Percentiles rank a stretch among this genome's conserved stretches.
phyloP scores from a whole-genome alignment of 2,797 vertebrate species.

The Micropoecilia bifurca region DNA sequence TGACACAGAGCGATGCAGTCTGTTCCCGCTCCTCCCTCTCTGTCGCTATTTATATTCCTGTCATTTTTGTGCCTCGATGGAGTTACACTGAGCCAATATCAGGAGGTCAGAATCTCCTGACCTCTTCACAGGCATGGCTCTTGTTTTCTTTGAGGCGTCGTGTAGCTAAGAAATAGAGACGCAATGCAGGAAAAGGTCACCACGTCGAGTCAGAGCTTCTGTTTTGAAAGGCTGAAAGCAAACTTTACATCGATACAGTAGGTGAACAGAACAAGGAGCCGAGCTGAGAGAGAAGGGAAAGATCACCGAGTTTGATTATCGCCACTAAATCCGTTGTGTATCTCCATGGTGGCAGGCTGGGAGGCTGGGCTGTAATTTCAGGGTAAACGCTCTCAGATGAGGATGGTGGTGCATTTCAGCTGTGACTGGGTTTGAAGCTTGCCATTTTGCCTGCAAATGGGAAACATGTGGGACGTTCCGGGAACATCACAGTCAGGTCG shows the following conservation, averaged over 20 bases:
- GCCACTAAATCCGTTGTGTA: conserved; percentile 2
- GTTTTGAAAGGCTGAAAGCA: not conserved
- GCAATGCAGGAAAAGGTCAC: conserved; percentile 55
- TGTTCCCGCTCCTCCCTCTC: conserved; percentile 17
- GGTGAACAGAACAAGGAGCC: not conserved
- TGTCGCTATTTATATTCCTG: conserved; percentile 47
- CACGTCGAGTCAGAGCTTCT: conserved; percentile 24
- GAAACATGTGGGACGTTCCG: conserved; percentile 66
- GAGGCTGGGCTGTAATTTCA: conserved; percentile 33
- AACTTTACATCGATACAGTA: conserved; percentile 4
- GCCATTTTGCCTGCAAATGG: conserved; percentile 61
- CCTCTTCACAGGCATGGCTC: conserved; percentile 20
- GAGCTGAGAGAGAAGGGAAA: not conserved
- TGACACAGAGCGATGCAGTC: conserved; percentile 21
- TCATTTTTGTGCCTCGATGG: conserved; percentile 28
- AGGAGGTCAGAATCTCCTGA: conserved; percentile 44
- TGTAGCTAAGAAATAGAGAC: conserved; percentile 35
- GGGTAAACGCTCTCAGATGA: conserved; percentile 68
- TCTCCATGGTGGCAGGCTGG: conserved; percentile 22
- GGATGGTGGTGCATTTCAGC: conserved; percentile 42
- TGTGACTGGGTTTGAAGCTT: conserved; percentile 34
- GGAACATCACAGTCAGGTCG: conserved; percentile 53
- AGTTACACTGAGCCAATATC: conserved; percentile 57
- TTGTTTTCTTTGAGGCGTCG: conserved; percentile 16
- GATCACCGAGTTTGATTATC: not conserved